Evolutionary conservation across 53 echinoderm and acorn worm genomes (phyloP).

Genomic region (Temnopleurus reevesii): DNA sequence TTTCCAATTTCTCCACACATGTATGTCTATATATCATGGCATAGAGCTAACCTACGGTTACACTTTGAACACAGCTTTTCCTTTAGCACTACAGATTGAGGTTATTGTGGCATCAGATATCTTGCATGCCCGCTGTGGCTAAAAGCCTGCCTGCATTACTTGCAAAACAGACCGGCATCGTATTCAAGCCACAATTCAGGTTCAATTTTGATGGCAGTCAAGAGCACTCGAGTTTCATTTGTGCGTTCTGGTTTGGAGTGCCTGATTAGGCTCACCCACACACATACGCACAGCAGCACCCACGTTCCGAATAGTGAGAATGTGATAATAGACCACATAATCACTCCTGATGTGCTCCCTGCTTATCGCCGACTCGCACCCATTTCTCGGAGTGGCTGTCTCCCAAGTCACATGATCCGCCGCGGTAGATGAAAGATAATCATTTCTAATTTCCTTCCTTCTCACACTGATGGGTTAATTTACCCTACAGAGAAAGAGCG

Average conservation of each 20-base stretch:
- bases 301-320: not conserved
- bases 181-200: not conserved
- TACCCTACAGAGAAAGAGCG: not conserved
- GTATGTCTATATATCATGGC: no score
- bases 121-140: not conserved
- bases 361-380: conserved; percentile 52
- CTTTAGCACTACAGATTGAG: not conserved
- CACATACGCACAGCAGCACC: not conserved
- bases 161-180: not conserved
- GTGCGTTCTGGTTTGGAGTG: not conserved
- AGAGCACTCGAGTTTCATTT: not conserved
- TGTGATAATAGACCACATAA: conserved; percentile 52
- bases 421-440: conserved; percentile 52
- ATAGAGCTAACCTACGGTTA: not conserved
- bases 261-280: conserved; percentile 25
- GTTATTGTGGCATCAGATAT: conserved; percentile 6
- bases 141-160: conserved; percentile 3
- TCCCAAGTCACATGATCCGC: conserved; percentile 26
- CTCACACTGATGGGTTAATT: conserved; percentile 41
- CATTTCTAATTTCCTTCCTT: conserved; percentile 54
- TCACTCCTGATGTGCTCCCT: conserved; percentile 9
- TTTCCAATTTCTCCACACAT: no score
- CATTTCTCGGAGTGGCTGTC: not conserved
- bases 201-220: conserved; percentile 11
- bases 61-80: not conserved